Evolutionary conservation across 2,888 invertebrate genomes (phyloP).

Genomic region (Acrocyrtus sp.): DNA sequence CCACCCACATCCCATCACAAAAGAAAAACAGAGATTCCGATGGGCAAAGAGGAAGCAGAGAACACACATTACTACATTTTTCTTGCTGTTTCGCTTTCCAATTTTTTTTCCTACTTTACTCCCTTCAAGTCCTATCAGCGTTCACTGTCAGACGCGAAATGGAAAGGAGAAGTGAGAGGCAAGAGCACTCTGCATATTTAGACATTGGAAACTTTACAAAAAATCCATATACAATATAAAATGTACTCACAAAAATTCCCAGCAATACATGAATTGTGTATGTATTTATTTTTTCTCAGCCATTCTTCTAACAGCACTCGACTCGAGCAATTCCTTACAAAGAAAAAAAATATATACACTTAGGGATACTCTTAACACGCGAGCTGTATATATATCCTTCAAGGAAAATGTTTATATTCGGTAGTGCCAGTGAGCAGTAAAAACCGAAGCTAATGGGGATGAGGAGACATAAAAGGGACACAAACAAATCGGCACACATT

Average conservation of each 20-base stretch:
- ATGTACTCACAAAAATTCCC: too few relatives aligned
- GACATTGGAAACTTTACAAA: too few relatives aligned
- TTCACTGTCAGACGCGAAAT: conserved; percentile 47
- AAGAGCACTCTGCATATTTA: too few relatives aligned
- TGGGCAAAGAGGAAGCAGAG: conserved; percentile 16
- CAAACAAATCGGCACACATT: conserved; percentile 49
- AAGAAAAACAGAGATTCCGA: conserved; percentile 35
- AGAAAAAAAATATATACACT: too few relatives aligned
- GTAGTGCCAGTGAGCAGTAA: conserved; percentile 6
- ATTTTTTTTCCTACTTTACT: conserved; percentile 16
- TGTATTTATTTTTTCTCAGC: too few relatives aligned
- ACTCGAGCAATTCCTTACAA: too few relatives aligned
- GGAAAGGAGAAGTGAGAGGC: conserved; percentile 22
- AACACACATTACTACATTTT: conserved; percentile 35
- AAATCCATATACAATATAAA: too few relatives aligned
- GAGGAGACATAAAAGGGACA: conserved; percentile 51
- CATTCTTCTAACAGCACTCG: conserved; percentile 6
- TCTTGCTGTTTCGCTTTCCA: conserved; percentile 45
- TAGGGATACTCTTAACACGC: too few relatives aligned
- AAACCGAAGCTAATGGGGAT: conserved; percentile 46
- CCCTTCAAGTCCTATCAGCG: conserved; percentile 42
- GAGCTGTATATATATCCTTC: too few relatives aligned
- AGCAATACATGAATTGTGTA: too few relatives aligned
- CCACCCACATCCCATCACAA: conserved; percentile 50
- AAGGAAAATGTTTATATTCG: neutral